Base-by-base conservation (phyloP, 2,797 vertebrate species). In the Poecilia wingei region DNA sequence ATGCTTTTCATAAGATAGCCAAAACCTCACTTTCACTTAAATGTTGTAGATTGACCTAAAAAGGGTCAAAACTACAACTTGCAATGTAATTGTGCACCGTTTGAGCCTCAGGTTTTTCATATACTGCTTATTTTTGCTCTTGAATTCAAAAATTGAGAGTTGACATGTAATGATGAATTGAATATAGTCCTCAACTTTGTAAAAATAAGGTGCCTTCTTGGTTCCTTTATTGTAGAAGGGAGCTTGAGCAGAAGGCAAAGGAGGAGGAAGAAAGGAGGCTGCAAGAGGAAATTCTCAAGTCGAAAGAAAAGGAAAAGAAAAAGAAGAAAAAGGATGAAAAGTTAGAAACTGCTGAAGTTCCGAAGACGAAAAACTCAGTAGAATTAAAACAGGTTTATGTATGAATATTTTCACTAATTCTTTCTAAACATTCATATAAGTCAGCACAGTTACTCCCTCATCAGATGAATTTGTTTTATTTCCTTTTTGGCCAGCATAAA, bases 291-390 rank as follows among this genome's bases (percentile, higher is more conserved):
- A 75, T 95, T 10, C 91, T 95, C 80, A 93, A 79, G 59, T 83
- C 93, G 68, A 94, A 82, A 82, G 95, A 97, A 25, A 96, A 97
- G 25, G 95, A 96, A 78, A 96, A 84, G 83, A 95, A 91, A 86
- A 96, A 90, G 76, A 76, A 7, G 51, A 96, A 91, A 79, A 96
- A 87, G 57, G 66, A 14, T 59, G 87, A 75, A n/a, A 97, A 94
- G 45, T 95, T 91, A 43, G 90, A 95, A 22, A 0, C 0, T 10
- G 96, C 95, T 89, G 96, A 97, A 0, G 91, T 9, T 0, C 6
- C 10, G 0, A 79, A 31, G 39, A 97, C 94, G 91, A 97, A 94
- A 91, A 84, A 80, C 4, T 90, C 91, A 33, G 6, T 74, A 16
- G 86, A 83, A 18, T 83, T 16, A 79, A 95, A 93, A 39, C 95